Evolutionary conservation across 2,113 vertebrate species (phyloP).

Genomic region (Paraplagusia blochii): DNA sequence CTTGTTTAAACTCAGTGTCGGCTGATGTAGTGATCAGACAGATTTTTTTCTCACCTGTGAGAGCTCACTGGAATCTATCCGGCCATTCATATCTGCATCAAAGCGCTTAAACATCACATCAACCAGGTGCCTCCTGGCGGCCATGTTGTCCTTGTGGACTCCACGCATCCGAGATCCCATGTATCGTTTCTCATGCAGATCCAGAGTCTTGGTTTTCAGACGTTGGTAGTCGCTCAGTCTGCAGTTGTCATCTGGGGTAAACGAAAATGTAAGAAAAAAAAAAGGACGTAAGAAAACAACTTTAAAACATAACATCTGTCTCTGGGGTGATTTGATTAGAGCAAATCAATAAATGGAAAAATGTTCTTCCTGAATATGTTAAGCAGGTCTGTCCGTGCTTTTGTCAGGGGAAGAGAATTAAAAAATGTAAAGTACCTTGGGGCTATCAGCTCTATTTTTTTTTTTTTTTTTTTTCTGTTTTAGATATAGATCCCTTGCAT

Average conservation of each 20-base stretch:
- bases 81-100: conserved; percentile 83
- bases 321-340: too few species aligned
- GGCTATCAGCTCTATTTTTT: too few species aligned
- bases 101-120: conserved; percentile 91
- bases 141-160: conserved; percentile 74
- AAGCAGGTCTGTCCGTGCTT: too few species aligned
- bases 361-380: too few species aligned
- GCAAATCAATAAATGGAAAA: too few species aligned
- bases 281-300: too few species aligned
- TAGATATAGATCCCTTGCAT: too few species aligned
- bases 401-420: too few species aligned
- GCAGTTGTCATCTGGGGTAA: conserved; percentile 85
- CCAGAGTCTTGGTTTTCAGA: conserved; percentile 86
- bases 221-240: conserved; percentile 81
- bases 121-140: conserved; percentile 82
- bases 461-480: too few species aligned
- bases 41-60: conserved; percentile 84
- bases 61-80: conserved; percentile 86
- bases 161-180: conserved; percentile 69
- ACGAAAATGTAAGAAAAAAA: neutral
- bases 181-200: conserved; percentile 82
- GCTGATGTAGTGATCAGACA: neutral
- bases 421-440: too few species aligned
- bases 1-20: neutral
- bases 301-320: too few species aligned